A percentile compares a stretch with the other conserved stretches of the same genome.
These are phyloP conservation scores for Podarcis muralis DNA, from an alignment of 2,113 vertebrate species.

Conservation along the genomic window DNA sequence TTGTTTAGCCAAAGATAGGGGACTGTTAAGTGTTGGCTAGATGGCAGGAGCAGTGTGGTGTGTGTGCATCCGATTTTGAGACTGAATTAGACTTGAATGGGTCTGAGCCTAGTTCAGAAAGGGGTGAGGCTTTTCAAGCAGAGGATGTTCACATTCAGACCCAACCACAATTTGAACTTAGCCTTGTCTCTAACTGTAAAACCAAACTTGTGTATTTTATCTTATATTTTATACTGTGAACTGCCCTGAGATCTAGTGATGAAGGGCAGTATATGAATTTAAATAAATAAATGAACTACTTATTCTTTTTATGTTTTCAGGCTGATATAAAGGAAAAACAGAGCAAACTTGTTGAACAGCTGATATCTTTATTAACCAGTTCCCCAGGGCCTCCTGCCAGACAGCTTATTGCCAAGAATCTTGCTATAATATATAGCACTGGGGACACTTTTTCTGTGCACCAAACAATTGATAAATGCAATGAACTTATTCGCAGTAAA, in stretches of 20 bases:
- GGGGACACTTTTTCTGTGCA: slow-evolving; percentile 88
- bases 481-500: slow-evolving; percentile 92
- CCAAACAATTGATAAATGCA: slow-evolving; percentile 90
- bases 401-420: slow-evolving; percentile 86
- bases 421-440: slow-evolving; percentile 85
- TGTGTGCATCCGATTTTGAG: background rate
- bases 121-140: background rate
- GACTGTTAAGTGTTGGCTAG: background rate
- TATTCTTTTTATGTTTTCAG: slow-evolving; percentile 71
- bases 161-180: background rate
- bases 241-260: too few relatives aligned
- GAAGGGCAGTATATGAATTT: too few relatives aligned
- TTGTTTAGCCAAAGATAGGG: background rate
- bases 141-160: background rate
- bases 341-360: slow-evolving; percentile 86
- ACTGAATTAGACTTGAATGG: background rate
- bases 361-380: slow-evolving; percentile 82
- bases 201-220: too few relatives aligned
- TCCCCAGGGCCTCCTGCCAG: slow-evolving; percentile 91
- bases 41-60: too few relatives aligned
- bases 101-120: background rate
- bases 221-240: too few relatives aligned
- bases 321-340: slow-evolving; percentile 87
- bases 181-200: background rate
- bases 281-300: background rate